These are phyloP conservation scores for Galago senegalensis DNA, from an alignment of 2,797 vertebrate species.

Conservation along the genomic window DNA sequence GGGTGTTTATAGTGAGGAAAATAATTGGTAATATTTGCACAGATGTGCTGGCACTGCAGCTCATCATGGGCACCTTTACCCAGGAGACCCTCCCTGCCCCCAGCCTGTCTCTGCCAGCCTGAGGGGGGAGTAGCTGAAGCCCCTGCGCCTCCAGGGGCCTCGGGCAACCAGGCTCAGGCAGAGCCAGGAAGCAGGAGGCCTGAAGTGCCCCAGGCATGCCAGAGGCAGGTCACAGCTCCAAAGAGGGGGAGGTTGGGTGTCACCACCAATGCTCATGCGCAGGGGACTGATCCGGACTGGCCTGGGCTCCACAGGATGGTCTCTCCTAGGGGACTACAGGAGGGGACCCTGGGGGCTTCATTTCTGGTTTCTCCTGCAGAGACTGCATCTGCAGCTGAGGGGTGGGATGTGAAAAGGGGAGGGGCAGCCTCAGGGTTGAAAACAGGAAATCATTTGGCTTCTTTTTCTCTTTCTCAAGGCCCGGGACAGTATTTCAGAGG, in stretches of 20 bases:
- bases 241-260: not conserved
- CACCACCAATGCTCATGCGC: not conserved
- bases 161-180: not conserved
- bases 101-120: slow-evolving; percentile 32
- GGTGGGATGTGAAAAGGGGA: not conserved
- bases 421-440: not conserved
- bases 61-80: slow-evolving; percentile 77
- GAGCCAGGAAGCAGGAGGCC: slow-evolving; percentile 42
- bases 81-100: slow-evolving; percentile 66
- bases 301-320: not conserved
- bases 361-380: slow-evolving; percentile 18
- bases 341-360: not conserved
- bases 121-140: not conserved
- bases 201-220: slow-evolving; percentile 47
- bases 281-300: not conserved
- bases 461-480: not conserved
- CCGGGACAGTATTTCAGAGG: not conserved
- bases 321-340: not conserved
- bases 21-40: slow-evolving; percentile 87
- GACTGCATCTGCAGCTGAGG: slow-evolving; percentile 9
- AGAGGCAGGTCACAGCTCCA: not conserved
- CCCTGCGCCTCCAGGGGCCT: not conserved
- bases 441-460: not conserved
- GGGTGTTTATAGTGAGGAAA: slow-evolving; percentile 83
- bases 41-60: slow-evolving; percentile 81